These are phyloP conservation scores for Carassius auratus DNA, from an alignment of 2,113 vertebrate species.

Conservation along the genomic window DNA sequence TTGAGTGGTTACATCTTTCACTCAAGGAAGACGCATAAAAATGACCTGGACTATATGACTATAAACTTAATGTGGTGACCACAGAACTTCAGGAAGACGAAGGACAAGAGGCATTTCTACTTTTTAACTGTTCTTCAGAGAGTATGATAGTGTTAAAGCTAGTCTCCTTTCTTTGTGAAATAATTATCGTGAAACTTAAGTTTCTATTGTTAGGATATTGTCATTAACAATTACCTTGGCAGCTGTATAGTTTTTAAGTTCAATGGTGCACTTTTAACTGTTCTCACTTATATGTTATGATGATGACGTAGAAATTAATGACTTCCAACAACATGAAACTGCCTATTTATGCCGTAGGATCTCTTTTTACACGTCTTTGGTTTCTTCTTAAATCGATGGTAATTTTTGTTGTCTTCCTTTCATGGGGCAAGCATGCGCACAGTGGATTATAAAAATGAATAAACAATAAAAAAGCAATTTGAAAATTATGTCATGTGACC, in stretches of 20 bases:
- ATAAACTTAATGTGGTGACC: constrained; percentile 52
- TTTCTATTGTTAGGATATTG: constrained; percentile 84
- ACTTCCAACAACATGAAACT: constrained; percentile 99
- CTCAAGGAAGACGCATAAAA: constrained; percentile 61
- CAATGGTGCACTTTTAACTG: constrained; percentile 95
- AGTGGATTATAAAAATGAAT: constrained; percentile 79
- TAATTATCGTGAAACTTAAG: constrained; percentile 87
- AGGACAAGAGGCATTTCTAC: constrained; percentile 71
- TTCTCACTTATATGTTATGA: constrained; percentile 86
- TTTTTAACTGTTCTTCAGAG: constrained; percentile 84
- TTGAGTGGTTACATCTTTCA: constrained; percentile 60
- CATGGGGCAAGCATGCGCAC: constrained; percentile 92
- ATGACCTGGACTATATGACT: constrained; percentile 57
- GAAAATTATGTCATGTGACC: constrained; percentile 81
- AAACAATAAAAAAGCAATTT: constrained; percentile 63
- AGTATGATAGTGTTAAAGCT: constrained; percentile 87
- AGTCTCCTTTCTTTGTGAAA: constrained; percentile 89
- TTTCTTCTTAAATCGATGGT: constrained; percentile 75
- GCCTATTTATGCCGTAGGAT: constrained; percentile 97
- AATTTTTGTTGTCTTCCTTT: constrained; percentile 76
- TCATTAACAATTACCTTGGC: constrained; percentile 85
- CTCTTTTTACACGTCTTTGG: constrained; percentile 74
- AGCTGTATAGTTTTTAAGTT: constrained; percentile 92
- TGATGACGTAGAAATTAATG: constrained; percentile 81
- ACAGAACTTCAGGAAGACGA: constrained; percentile 65